Base-by-base conservation (phyloP, 2,113 vertebrate genomes). In the Okapia johnstoni region DNA sequence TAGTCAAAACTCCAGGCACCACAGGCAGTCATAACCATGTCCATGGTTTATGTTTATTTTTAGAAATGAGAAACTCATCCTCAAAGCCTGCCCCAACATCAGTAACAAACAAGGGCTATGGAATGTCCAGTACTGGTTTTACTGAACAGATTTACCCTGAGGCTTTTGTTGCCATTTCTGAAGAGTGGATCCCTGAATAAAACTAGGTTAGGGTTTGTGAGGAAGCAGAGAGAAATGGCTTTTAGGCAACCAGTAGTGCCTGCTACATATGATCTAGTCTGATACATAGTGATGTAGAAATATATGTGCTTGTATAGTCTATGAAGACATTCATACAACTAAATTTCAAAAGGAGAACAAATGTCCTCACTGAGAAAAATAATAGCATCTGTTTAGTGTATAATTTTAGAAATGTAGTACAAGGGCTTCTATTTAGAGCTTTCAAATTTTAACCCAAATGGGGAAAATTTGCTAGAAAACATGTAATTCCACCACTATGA, bases 371-470 rank as follows among this genome's bases (percentile, higher is more conserved):
- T 73, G 66, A 87, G 48, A 89, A 88, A 87, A 87, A 48, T 33
- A 15, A 43, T 36, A 88, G 50, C 40, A 88, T n/a, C 43, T 80
- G 33, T 77, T 94, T n/a, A 63, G 52, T 46, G 52, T 40, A 46
- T 79, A 88, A 79, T 90, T 96, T 90, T 88, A 92, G 48, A 95
- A 90, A 16, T 93, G 1, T 21, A 46, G 6, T 36, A 85, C 21
- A 52, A 58, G 25, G 16, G 30, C 16, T 73, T 76, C 81, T 87
- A 87, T 94, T 86, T 40, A 86, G 50, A 50, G 83, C 43, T 94
- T 95, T 92, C 43, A 46, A 43, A 89, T n/a, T 94, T 96, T 55
- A 92, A 76, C 23, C 9, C 57, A 96, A 61, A 87, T 81, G 61
- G 92, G 96, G 28, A 77, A 93, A 85, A 90, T 93, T 88, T 70